phyloP scores from a whole-genome alignment of 1,140 invertebrate species.

The Papilio aristodemus region DNA sequence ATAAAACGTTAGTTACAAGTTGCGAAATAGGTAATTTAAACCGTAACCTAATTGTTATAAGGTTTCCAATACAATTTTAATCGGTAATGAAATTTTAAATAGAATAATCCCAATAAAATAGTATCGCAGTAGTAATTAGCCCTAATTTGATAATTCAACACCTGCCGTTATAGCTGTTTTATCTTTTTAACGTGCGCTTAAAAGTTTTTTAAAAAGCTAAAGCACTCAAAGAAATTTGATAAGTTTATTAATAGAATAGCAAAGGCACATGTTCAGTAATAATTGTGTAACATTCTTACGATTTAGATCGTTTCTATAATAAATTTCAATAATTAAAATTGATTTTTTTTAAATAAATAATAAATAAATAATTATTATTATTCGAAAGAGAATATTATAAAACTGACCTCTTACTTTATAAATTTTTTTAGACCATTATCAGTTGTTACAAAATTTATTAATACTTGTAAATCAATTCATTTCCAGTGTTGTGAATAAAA shows the following conservation, averaged over 20 bases:
- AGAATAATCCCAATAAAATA: constrained; percentile 31
- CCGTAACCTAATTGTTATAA: background rate
- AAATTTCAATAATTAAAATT: constrained; percentile 6
- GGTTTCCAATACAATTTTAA: background rate
- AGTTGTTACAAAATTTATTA: background rate
- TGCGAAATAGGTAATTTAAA: background rate
- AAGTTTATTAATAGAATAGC: constrained; percentile 6
- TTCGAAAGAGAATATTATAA: background rate
- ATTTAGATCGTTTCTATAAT: constrained; percentile 1
- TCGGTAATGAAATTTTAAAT: background rate
- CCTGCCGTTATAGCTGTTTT: constrained; percentile 27
- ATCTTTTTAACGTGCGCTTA: constrained; percentile 29
- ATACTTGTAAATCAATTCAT: background rate
- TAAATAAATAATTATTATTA: background rate
- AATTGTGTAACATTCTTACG: constrained; percentile 9
- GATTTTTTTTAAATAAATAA: no score
- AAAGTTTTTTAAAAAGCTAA: constrained; percentile 26
- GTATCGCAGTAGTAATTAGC: constrained; percentile 27
- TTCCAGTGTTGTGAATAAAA: background rate
- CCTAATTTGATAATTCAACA: constrained; percentile 32
- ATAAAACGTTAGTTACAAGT: background rate
- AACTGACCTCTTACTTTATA: background rate
- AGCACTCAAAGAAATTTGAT: constrained; percentile 19
- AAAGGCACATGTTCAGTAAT: background rate
- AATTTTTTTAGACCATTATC: no score